phyloP scores from a whole-genome alignment of 1,140 invertebrate species.

The Octopus sinensis region DNA sequence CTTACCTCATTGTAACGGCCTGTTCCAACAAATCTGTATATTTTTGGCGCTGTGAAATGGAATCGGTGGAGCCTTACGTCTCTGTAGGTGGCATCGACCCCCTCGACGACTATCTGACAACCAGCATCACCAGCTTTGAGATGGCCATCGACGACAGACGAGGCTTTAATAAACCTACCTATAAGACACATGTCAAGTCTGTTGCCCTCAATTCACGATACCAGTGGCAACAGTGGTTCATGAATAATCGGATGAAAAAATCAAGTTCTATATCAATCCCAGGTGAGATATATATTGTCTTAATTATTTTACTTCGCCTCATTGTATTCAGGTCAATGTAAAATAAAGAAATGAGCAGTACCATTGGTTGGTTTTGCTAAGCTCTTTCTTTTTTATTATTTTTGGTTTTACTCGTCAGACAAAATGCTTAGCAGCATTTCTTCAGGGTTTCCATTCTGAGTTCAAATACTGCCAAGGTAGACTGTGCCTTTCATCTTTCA shows the following conservation, averaged over 20 bases:
- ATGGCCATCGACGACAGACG: constrained; percentile 39
- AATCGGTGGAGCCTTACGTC: constrained; percentile 15
- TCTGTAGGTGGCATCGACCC: background rate
- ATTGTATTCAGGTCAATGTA: too few relatives aligned
- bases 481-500: too few relatives aligned
- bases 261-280: constrained; percentile 83
- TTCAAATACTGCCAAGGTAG: too few relatives aligned
- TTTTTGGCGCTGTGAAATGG: constrained; percentile 77
- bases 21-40: constrained; percentile 58
- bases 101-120: background rate
- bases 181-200: constrained; percentile 25
- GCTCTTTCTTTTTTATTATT: too few relatives aligned
- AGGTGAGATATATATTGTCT: constrained; percentile 56
- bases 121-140: constrained; percentile 41
- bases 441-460: too few relatives aligned
- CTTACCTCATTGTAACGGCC: constrained; percentile 91
- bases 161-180: constrained; percentile 21
- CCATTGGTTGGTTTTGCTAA: too few relatives aligned
- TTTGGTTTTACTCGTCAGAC: too few relatives aligned
- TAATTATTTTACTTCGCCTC: too few relatives aligned
- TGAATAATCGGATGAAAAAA: constrained; percentile 70
- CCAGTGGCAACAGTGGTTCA: constrained; percentile 85
- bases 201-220: constrained; percentile 59
- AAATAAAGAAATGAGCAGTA: too few relatives aligned
- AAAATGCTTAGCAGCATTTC: too few relatives aligned